Evolutionary conservation across 23 tunicate genomes (phyloP).

Genomic region (Botrylloides violaceus): DNA sequence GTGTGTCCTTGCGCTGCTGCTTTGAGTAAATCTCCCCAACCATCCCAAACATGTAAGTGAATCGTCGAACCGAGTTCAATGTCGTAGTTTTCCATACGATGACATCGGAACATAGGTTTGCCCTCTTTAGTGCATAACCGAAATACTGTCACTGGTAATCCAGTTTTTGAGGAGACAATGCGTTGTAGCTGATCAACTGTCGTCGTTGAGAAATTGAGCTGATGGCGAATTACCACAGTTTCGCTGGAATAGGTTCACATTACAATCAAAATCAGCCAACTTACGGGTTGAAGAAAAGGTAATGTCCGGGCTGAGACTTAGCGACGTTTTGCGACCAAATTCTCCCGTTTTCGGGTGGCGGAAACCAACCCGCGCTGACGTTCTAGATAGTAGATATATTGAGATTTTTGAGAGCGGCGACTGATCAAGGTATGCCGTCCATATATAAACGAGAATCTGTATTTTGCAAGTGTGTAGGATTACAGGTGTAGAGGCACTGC

Average conservation of each 20-base stretch:
- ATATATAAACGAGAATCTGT: too few species aligned
- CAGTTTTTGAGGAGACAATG: conserved; percentile 44
- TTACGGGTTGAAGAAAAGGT: too few species aligned
- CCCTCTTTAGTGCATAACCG: conserved; percentile 63
- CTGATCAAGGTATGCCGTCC: too few species aligned
- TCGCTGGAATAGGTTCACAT: conserved; percentile 41
- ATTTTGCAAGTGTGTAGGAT: too few species aligned
- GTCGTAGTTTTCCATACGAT: conserved; percentile 48
- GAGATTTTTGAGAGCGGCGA: too few species aligned
- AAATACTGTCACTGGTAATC: conserved; percentile 69
- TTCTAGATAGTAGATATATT: too few species aligned
- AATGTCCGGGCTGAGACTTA: too few species aligned
- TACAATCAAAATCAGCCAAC: too few species aligned
- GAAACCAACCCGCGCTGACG: too few species aligned
- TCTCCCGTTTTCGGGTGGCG: too few species aligned
- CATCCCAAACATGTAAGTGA: conserved; percentile 78
- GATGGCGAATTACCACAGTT: conserved; percentile 57
- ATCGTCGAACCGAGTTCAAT: conserved; percentile 37
- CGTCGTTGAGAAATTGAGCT: conserved; percentile 57
- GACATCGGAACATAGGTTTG: conserved; percentile 43
- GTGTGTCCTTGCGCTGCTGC: conserved; percentile 80
- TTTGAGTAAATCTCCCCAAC: conserved; percentile 55
- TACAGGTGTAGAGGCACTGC: too few species aligned
- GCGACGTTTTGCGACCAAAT: too few species aligned
- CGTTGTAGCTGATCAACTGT: conserved; percentile 30